Evolutionary conservation across 1,140 invertebrate genomes (phyloP).

Genomic region (Hydropsyche tenuis): DNA sequence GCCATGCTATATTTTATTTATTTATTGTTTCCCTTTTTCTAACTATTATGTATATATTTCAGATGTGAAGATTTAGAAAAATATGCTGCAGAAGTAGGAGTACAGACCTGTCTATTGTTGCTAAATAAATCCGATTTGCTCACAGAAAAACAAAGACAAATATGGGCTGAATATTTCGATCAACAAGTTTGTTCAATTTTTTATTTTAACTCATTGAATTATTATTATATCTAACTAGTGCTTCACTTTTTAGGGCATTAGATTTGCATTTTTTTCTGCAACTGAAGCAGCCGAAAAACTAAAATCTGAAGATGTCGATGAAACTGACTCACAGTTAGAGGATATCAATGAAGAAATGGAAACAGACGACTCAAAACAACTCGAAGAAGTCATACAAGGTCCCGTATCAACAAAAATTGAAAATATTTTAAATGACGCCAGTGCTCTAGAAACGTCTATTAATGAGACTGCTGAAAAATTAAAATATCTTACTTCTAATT

Average conservation of each 20-base stretch:
- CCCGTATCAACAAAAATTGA: too few relatives aligned
- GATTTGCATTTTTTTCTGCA: slow-evolving; percentile 87
- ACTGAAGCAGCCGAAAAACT: slow-evolving; percentile 63
- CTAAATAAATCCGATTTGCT: slow-evolving; percentile 98
- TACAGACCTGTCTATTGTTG: slow-evolving; percentile 78
- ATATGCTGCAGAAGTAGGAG: slow-evolving; percentile 88
- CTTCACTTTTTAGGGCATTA: slow-evolving; percentile 59
- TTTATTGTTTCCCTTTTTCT: too few relatives aligned
- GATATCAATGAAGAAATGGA: slow-evolving; percentile 48
- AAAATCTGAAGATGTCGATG: slow-evolving; percentile 50
- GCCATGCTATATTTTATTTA: too few relatives aligned
- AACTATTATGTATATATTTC: slow-evolving; percentile 3
- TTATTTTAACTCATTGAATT: neutral
- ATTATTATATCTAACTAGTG: neutral
- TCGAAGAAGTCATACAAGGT: neutral
- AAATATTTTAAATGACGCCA: slow-evolving; percentile 58
- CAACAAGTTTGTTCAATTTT: slow-evolving; percentile 55
- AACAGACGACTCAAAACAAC: slow-evolving; percentile 44
- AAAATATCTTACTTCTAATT: slow-evolving; percentile 37
- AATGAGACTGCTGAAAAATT: slow-evolving; percentile 52
- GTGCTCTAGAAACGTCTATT: slow-evolving; percentile 55
- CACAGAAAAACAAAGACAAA: slow-evolving; percentile 77
- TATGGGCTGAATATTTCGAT: slow-evolving; percentile 90
- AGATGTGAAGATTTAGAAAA: slow-evolving; percentile 89
- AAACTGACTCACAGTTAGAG: slow-evolving; percentile 32